Percentiles rank a stretch among this genome's conserved stretches.
phyloP scores from a whole-genome alignment of 2,888 invertebrate species.

The Neoaliturus tenellus region DNA sequence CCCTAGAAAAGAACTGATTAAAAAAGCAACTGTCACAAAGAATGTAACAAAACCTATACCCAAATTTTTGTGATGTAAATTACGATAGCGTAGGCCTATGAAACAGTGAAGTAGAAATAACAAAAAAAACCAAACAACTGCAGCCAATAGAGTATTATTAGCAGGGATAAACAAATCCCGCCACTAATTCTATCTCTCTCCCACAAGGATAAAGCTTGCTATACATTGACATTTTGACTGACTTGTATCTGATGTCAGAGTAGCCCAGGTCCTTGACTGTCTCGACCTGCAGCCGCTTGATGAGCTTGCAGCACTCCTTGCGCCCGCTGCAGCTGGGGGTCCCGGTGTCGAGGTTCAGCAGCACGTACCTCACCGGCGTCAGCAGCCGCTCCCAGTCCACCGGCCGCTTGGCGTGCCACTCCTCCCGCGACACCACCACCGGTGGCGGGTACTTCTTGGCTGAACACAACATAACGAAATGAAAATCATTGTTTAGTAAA shows the following conservation, averaged over 20 bases:
- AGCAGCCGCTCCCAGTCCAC: not conserved
- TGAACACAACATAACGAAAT: not conserved
- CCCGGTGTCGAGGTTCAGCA: not conserved
- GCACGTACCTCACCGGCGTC: not conserved
- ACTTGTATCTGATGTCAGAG: conserved; percentile 18
- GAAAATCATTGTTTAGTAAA: not conserved
- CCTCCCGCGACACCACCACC: conserved; percentile 4
- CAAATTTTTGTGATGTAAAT: no score
- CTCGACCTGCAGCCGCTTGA: not conserved
- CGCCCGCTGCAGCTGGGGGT: not conserved
- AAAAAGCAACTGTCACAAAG: no score
- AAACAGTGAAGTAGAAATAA: no score
- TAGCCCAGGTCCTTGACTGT: not conserved
- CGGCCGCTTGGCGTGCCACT: conserved; percentile 3
- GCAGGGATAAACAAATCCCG: no score
- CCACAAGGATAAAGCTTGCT: no score
- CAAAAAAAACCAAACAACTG: no score
- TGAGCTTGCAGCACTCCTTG: not conserved
- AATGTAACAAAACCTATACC: no score
- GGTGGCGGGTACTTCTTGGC: not conserved
- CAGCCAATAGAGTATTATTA: no score
- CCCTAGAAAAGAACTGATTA: no score
- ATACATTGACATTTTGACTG: no score
- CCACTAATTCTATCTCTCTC: no score
- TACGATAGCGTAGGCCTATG: no score